Conservation (phyloP, 2,797 vertebrate species). For the Pangasius larnaudii region DNA sequence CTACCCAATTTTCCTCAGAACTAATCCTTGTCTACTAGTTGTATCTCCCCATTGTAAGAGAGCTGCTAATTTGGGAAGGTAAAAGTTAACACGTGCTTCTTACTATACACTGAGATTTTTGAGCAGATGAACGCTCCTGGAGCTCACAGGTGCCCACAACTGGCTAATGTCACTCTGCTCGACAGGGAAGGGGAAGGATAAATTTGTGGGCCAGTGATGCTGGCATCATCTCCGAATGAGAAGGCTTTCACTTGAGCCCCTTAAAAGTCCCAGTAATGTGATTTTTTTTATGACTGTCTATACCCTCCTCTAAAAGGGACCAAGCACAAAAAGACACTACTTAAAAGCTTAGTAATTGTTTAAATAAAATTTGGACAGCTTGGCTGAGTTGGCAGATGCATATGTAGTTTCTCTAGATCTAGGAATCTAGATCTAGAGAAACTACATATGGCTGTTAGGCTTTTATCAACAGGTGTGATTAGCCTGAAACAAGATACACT, state of each 20-base stretch:
- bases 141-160: neutral
- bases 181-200: neutral
- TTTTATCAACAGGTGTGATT: neutral
- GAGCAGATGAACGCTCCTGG: neutral
- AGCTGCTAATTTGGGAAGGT: neutral
- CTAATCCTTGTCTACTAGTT: neutral
- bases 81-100: neutral
- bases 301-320: neutral
- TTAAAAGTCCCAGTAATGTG: neutral
- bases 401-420: neutral
- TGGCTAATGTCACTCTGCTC: neutral
- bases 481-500: neutral
- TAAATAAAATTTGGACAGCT: neutral
- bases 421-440: neutral
- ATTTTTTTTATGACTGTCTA: neutral
- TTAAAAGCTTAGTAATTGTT: neutral
- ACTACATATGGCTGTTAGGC: too few species aligned
- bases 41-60: neutral
- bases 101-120: neutral
- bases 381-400: neutral
- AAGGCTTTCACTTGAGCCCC: neutral
- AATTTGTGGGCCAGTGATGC: neutral
- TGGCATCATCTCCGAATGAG: neutral
- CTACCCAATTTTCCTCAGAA: neutral
- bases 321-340: neutral